These are phyloP conservation scores for Brassicogethes aeneus DNA, from an alignment of 2,888 invertebrate species.

Conservation along the genomic window DNA sequence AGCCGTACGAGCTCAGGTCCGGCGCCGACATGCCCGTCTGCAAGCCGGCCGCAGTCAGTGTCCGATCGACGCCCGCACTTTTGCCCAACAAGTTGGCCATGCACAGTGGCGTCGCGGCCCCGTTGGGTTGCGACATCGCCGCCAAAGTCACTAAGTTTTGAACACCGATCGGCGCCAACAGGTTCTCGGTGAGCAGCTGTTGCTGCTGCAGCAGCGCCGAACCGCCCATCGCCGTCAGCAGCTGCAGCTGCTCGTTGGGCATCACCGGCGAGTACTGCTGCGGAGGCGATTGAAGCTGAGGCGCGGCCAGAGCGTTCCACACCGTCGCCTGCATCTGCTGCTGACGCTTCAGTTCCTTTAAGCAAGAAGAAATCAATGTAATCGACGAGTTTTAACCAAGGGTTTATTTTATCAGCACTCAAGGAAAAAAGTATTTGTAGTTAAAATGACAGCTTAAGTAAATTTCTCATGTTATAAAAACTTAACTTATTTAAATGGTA, in stretches of 20 bases:
- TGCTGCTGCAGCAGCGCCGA: conserved; percentile 32
- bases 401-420: too few species aligned
- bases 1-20: conserved; percentile 53
- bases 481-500: too few species aligned
- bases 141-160: conserved; percentile 88
- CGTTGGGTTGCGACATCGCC: conserved; percentile 61
- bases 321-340: conserved; percentile 89
- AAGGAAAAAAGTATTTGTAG: too few species aligned
- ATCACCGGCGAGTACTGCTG: conserved; percentile 57
- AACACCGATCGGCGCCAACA: conserved; percentile 72
- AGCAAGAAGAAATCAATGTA: too few species aligned
- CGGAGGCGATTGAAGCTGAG: conserved; percentile 53
- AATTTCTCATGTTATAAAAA: too few species aligned
- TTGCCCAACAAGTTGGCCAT: conserved; percentile 47
- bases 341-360: conserved; percentile 89
- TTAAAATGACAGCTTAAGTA: too few species aligned
- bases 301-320: conserved; percentile 69
- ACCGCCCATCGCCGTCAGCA: conserved; percentile 36
- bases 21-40: conserved; percentile 51
- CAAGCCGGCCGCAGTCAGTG: conserved; percentile 34
- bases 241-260: conserved; percentile 40
- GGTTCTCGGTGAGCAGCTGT: conserved; percentile 40
- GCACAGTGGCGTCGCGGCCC: conserved; percentile 51
- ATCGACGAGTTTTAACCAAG: too few species aligned
- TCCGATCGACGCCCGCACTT: conserved; percentile 30